These are phyloP conservation scores for Spondyliosoma cantharus DNA, from an alignment of 2,797 vertebrate species.

Conservation along the genomic window DNA sequence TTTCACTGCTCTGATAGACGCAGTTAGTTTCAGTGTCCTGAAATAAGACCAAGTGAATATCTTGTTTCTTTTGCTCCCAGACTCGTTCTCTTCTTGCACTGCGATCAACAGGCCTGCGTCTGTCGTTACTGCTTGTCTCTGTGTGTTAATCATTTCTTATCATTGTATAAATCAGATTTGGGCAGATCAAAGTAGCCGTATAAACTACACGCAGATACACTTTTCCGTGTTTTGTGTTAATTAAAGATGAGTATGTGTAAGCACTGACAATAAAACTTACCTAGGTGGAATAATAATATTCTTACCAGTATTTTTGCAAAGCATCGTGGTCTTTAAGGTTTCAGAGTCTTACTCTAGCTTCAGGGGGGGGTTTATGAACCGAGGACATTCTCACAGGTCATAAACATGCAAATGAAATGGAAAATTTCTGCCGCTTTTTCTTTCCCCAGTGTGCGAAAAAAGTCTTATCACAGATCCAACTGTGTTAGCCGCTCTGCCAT, in stretches of 20 bases:
- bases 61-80: not conserved
- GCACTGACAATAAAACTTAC: not conserved
- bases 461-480: slow-evolving; percentile 51
- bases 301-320: not conserved
- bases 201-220: not conserved
- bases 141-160: not conserved
- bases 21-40: not conserved
- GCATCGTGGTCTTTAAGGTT: not conserved
- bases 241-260: not conserved
- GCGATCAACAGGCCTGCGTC: not conserved
- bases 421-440: slow-evolving; percentile 36
- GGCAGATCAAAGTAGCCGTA: not conserved
- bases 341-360: not conserved
- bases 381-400: not conserved
- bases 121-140: not conserved
- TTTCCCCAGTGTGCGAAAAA: slow-evolving; percentile 29
- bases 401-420: slow-evolving; percentile 21
- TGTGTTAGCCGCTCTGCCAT: slow-evolving; percentile 36
- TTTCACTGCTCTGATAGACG: not conserved
- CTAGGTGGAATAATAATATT: not conserved
- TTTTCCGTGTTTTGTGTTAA: not conserved
- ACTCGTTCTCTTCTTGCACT: too few relatives aligned
- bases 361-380: not conserved
- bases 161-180: not conserved
- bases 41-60: too few relatives aligned